Percentiles rank a stretch among this genome's conserved stretches.
Conservation (phyloP, 2,888 invertebrate genomes). For the Autographa gamma region DNA sequence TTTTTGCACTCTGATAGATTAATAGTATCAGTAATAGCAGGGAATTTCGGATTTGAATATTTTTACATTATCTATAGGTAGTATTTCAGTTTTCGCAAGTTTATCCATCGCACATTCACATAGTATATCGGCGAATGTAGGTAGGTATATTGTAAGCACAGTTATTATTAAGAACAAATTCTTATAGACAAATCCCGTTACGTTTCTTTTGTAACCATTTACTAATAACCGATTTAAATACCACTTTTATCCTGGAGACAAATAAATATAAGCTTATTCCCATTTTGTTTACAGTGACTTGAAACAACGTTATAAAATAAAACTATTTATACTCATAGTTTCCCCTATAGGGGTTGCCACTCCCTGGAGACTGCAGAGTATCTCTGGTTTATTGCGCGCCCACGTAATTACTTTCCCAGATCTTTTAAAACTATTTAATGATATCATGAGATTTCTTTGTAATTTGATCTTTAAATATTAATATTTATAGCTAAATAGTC, state of each 20-base stretch:
- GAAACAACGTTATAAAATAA: neutral
- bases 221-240: too few relatives aligned
- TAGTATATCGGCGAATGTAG: too few relatives aligned
- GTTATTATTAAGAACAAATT: too few relatives aligned
- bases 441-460: neutral
- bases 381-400: neutral
- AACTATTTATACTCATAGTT: neutral
- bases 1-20: constrained; percentile 16
- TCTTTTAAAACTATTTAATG: neutral
- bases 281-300: neutral
- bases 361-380: neutral
- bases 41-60: neutral
- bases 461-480: neutral
- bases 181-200: too few relatives aligned
- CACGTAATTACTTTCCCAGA: neutral
- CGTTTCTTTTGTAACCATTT: too few relatives aligned
- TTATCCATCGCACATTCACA: too few relatives aligned
- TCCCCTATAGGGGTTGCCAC: neutral
- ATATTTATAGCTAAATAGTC: too few relatives aligned
- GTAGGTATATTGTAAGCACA: too few relatives aligned
- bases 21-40: neutral
- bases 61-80: neutral
- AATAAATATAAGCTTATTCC: too few relatives aligned
- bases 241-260: too few relatives aligned
- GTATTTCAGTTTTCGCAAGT: neutral